These are phyloP conservation scores for Lasiurus cinereus DNA, from an alignment of 2,113 vertebrate species.

Conservation along the genomic window DNA sequence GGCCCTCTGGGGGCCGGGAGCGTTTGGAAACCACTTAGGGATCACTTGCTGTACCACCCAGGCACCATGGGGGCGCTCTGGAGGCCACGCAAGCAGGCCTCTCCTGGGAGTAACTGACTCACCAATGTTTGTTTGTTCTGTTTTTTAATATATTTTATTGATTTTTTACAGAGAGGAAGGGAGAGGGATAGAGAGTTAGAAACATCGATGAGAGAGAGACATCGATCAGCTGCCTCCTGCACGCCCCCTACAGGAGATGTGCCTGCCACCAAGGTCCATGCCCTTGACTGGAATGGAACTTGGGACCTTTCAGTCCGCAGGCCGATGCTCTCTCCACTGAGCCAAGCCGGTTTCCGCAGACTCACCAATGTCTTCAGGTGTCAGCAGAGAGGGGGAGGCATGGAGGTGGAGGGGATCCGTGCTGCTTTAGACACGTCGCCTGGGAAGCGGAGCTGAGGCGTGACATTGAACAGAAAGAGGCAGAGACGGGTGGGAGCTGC, in stretches of 20 bases:
- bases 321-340: too few relatives aligned
- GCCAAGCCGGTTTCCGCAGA: neutral
- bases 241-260: too few relatives aligned
- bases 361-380: neutral
- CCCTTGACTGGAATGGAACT: too few relatives aligned
- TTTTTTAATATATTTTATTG: too few relatives aligned
- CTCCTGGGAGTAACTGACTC: neutral
- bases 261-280: too few relatives aligned
- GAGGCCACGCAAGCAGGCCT: neutral
- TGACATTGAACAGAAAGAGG: neutral
- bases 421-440: too few relatives aligned
- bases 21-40: too few relatives aligned
- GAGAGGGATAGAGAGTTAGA: too few relatives aligned
- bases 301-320: too few relatives aligned
- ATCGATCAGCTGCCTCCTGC: too few relatives aligned
- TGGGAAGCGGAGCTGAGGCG: neutral
- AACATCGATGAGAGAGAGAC: too few relatives aligned
- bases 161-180: too few relatives aligned
- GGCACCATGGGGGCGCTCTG: neutral
- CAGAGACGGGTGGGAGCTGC: neutral
- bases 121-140: neutral
- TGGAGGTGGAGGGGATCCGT: neutral
- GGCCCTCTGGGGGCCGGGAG: rapidly evolving
- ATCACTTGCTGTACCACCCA: neutral
- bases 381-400: neutral